A percentile compares a stretch with the other conserved stretches of the same genome.
phyloP scores from a whole-genome alignment of 1,140 invertebrate species.

The Drosophila ficusphila region DNA sequence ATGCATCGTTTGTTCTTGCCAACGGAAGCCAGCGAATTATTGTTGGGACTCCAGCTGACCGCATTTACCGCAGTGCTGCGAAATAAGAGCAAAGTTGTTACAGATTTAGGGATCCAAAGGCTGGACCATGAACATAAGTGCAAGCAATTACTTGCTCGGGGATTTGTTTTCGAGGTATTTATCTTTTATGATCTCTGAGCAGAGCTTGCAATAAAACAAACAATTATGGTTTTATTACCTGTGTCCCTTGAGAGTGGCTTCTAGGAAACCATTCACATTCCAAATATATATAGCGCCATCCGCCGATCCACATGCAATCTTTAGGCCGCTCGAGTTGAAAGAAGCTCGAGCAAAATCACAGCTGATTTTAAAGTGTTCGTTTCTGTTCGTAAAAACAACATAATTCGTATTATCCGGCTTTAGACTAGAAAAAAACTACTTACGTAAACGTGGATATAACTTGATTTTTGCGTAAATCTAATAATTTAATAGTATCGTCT shows the following conservation, averaged over 20 bases:
- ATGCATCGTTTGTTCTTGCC: slow-evolving; percentile 93
- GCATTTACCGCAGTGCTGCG: slow-evolving; percentile 93
- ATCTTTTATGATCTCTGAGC: too few relatives aligned
- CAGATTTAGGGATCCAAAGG: background rate
- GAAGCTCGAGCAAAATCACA: slow-evolving; percentile 96
- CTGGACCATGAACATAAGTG: too few relatives aligned
- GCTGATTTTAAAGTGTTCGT: slow-evolving; percentile 96
- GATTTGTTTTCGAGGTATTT: too few relatives aligned
- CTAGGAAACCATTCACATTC: slow-evolving; percentile 91
- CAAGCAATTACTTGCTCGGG: too few relatives aligned
- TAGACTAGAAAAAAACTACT: slow-evolving; percentile 70
- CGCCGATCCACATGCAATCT: slow-evolving; percentile 94
- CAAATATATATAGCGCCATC: slow-evolving; percentile 97
- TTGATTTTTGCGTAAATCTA: slow-evolving; percentile 97
- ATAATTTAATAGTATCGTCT: slow-evolving; percentile 96
- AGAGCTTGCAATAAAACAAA: slow-evolving; percentile 5
- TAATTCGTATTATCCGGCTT: background rate
- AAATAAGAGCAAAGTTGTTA: slow-evolving; percentile 9
- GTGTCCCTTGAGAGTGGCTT: slow-evolving; percentile 95
- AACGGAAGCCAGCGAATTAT: slow-evolving; percentile 92
- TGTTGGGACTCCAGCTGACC: slow-evolving; percentile 96
- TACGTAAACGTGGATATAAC: slow-evolving; percentile 95
- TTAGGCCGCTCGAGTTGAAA: slow-evolving; percentile 95
- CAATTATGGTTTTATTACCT: slow-evolving; percentile 84
- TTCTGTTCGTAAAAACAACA: slow-evolving; percentile 86